A percentile compares a stretch with the other conserved stretches of the same genome.
Evolutionary conservation across 2,113 vertebrate species (phyloP).

Genomic region (Ammospiza nelsoni): DNA sequence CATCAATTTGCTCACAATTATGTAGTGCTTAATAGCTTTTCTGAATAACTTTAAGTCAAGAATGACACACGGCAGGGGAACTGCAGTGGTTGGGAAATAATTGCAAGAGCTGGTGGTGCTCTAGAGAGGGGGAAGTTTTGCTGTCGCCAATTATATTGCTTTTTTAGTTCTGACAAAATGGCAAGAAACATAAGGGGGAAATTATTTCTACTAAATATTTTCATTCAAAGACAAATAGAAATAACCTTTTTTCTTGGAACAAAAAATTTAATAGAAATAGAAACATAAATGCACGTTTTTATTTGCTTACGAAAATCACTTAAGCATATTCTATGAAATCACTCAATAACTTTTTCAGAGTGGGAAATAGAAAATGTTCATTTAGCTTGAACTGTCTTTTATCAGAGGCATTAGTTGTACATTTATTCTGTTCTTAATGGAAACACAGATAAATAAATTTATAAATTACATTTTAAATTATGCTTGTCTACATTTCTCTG

Average conservation of each 20-base stretch:
- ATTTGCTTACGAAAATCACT: background rate
- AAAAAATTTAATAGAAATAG: background rate
- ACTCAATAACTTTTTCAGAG: background rate
- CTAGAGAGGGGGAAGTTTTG: background rate
- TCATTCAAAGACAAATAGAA: background rate
- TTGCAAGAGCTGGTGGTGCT: background rate
- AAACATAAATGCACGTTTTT: background rate
- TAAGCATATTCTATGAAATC: background rate
- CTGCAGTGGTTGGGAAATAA: constrained; percentile 7
- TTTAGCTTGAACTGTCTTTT: background rate
- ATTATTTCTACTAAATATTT: background rate
- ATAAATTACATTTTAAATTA: constrained; percentile 12
- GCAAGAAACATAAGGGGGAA: background rate
- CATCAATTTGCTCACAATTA: constrained; percentile 70
- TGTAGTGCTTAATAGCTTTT: constrained; percentile 41
- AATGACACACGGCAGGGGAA: background rate
- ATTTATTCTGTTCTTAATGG: background rate
- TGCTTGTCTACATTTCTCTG: background rate
- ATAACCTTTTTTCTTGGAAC: background rate
- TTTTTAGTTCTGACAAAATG: background rate
- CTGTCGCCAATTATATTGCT: background rate
- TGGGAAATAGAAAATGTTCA: background rate
- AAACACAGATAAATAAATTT: background rate
- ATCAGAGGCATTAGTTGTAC: background rate
- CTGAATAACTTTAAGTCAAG: constrained; percentile 46